These are phyloP conservation scores for Anoplophora glabripennis DNA, from an alignment of 1,140 invertebrate species.

Conservation along the genomic window DNA sequence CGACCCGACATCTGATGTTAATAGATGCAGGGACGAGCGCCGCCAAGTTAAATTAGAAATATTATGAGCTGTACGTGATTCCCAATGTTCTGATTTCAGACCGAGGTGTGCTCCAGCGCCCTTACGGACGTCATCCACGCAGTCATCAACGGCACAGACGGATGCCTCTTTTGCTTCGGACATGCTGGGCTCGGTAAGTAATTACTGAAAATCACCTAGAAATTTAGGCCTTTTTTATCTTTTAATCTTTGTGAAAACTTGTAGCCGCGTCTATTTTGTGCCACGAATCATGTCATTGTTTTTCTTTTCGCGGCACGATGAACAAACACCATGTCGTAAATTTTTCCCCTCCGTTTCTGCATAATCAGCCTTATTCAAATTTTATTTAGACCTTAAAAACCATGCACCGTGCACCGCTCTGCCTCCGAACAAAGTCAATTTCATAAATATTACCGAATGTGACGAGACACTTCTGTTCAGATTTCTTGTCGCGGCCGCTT, in stretches of 20 bases:
- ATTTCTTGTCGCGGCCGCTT: conserved; percentile 27
- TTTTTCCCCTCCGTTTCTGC: too few relatives aligned
- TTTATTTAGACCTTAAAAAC: too few relatives aligned
- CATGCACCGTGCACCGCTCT: too few relatives aligned
- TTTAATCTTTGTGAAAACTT: too few relatives aligned
- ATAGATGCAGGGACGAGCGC: neutral
- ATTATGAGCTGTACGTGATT: conserved; percentile 1
- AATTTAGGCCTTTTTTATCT: too few relatives aligned
- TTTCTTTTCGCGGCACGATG: too few relatives aligned
- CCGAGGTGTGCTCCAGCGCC: conserved; percentile 84
- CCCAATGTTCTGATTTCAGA: conserved; percentile 59
- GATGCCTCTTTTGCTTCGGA: conserved; percentile 89
- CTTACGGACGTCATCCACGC: conserved; percentile 90
- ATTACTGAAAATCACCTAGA: too few relatives aligned
- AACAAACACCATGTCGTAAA: too few relatives aligned
- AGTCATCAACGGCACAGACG: conserved; percentile 90
- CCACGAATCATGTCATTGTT: too few relatives aligned
- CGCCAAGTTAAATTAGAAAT: conserved; percentile 2
- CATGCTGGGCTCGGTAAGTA: conserved; percentile 84
- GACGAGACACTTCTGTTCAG: conserved; percentile 31
- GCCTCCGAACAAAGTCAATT: neutral
- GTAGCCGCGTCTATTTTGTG: too few relatives aligned
- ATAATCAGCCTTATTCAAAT: too few relatives aligned
- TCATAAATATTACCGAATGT: conserved; percentile 31
- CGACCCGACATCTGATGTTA: neutral